phyloP scores from a whole-genome alignment of 2,113 vertebrate genomes.

The Felis chaus region DNA sequence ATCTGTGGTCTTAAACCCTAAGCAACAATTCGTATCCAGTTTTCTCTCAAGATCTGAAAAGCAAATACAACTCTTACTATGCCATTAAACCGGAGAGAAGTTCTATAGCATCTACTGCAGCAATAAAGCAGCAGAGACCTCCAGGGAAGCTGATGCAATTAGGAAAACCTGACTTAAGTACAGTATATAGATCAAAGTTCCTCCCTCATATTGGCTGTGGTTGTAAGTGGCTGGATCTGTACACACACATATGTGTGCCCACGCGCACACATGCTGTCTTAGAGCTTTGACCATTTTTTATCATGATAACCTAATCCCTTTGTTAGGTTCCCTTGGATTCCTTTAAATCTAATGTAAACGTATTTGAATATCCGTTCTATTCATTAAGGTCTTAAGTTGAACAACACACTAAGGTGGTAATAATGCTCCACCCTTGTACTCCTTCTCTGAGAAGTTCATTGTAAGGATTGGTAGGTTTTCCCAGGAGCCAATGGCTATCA shows the following conservation, averaged over 20 bases:
- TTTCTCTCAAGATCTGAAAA: slow-evolving; percentile 49
- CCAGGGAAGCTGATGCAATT: slow-evolving; percentile 37
- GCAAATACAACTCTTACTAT: slow-evolving; percentile 17
- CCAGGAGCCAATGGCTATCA: background rate
- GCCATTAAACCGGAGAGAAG: slow-evolving; percentile 23
- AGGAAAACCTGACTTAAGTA: slow-evolving; percentile 64
- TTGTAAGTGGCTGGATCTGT: background rate
- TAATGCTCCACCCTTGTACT: background rate
- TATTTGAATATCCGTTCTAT: background rate
- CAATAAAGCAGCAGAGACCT: slow-evolving; percentile 43
- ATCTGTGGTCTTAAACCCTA: slow-evolving; percentile 18
- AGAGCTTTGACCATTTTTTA: background rate
- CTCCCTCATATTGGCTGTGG: background rate
- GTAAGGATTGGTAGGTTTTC: background rate
- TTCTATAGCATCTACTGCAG: background rate
- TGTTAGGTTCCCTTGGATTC: background rate
- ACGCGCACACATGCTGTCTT: background rate
- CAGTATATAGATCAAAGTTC: slow-evolving; percentile 48
- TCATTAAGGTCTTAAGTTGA: background rate
- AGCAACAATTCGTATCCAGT: slow-evolving; percentile 13
- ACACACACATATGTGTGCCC: too few relatives aligned
- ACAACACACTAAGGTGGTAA: background rate
- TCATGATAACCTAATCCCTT: background rate
- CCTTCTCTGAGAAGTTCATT: background rate
- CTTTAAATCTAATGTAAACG: background rate